Evolutionary conservation across 2,888 invertebrate genomes (phyloP).

Genomic region (Acronicta aceris): DNA sequence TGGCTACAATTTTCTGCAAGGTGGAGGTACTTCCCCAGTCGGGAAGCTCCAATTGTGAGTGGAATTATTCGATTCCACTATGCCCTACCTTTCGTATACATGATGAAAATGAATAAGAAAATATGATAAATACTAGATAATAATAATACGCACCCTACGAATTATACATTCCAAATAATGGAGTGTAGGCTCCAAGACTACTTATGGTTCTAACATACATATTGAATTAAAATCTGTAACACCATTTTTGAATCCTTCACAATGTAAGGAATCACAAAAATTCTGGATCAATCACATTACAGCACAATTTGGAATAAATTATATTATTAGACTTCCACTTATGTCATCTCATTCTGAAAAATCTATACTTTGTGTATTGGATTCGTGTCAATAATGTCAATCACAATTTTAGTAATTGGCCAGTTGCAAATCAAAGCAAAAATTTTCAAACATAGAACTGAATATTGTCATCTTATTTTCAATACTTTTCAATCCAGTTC

Average conservation of each 20-base stretch:
- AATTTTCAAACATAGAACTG: not conserved
- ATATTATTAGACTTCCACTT: slow-evolving; percentile 1
- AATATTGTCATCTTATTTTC: too few relatives aligned
- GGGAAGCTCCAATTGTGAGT: too few relatives aligned
- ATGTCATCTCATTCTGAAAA: slow-evolving; percentile 51
- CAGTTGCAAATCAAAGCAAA: slow-evolving; percentile 2
- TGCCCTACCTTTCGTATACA: too few relatives aligned
- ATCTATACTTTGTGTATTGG: slow-evolving; percentile 7
- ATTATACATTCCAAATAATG: slow-evolving; percentile 37
- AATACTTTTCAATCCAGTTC: too few relatives aligned
- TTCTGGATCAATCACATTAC: slow-evolving; percentile 36
- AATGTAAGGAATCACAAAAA: slow-evolving; percentile 18
- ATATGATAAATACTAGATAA: too few relatives aligned
- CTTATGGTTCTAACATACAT: slow-evolving; percentile 22
- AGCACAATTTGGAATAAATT: slow-evolving; percentile 38
- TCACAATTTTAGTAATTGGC: not conserved
- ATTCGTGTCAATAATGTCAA: slow-evolving; percentile 19
- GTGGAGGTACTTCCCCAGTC: too few relatives aligned
- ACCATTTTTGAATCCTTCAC: slow-evolving; percentile 33
- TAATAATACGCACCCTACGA: slow-evolving; percentile 19
- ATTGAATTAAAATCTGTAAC: slow-evolving; percentile 27
- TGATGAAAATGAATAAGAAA: too few relatives aligned
- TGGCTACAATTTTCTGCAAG: too few relatives aligned
- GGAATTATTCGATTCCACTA: too few relatives aligned
- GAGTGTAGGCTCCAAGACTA: slow-evolving; percentile 23